Conservation (phyloP, 2,888 invertebrate species). For the Thyatira batis region DNA sequence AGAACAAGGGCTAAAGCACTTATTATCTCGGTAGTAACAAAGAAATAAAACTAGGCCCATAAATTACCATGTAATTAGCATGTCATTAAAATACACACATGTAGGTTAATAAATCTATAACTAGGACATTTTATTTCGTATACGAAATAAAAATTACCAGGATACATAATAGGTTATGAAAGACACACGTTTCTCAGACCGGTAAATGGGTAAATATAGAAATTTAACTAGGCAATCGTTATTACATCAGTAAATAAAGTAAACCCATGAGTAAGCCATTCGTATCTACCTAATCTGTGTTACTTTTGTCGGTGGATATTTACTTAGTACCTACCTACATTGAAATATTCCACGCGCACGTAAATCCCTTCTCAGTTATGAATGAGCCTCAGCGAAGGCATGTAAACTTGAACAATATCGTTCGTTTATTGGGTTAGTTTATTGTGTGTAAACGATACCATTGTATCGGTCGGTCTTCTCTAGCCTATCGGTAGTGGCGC, state of each 20-base stretch:
- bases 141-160: too few relatives aligned
- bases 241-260: background rate
- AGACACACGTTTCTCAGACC: too few relatives aligned
- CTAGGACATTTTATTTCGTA: too few relatives aligned
- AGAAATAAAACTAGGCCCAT: too few relatives aligned
- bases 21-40: too few relatives aligned
- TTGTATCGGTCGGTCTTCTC: slow-evolving; percentile 6
- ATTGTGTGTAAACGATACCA: slow-evolving; percentile 46
- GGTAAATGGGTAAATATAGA: too few relatives aligned
- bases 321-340: slow-evolving; percentile 25
- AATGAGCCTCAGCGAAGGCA: slow-evolving; percentile 39
- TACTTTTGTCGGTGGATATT: slow-evolving; percentile 34
- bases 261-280: slow-evolving; percentile 11
- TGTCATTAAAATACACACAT: too few relatives aligned
- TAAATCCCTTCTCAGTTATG: slow-evolving; percentile 47
- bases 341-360: slow-evolving; percentile 34
- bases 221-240: too few relatives aligned
- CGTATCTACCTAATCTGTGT: background rate
- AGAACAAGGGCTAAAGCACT: too few relatives aligned
- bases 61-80: too few relatives aligned
- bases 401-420: slow-evolving; percentile 38
- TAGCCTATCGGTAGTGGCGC: slow-evolving; percentile 45
- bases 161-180: too few relatives aligned
- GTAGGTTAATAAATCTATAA: too few relatives aligned
- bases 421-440: slow-evolving; percentile 53